Base-by-base conservation (phyloP, 2,797 vertebrate genomes). In the Crocidura indochinensis region DNA sequence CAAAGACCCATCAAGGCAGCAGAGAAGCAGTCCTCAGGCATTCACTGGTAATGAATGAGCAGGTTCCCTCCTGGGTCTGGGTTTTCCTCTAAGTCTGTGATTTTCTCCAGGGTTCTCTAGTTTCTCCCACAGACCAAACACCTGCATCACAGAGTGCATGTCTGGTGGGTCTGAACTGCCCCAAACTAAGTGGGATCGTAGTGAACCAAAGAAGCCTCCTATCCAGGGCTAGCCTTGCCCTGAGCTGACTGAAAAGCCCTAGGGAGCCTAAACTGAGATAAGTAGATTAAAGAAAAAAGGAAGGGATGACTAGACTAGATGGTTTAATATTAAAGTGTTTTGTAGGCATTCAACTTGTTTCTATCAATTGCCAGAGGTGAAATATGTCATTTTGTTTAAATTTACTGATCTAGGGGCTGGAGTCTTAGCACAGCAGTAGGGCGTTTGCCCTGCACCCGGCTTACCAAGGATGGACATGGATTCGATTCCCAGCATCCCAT, bases 1-100 rank as follows among this genome's bases (percentile, higher is more conserved):
- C 64, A 51, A 47, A 73, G 94, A 80, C 26, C 10, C 46, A 47
- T 72, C 56, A 64, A 84, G 31, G 17, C 20, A 9, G 79, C 74
- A 4, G 68, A 68, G 24, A 62, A 53, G 8, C 1, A 10, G 51
- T 22, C 44, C 82, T 56, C 5, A 51, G 26, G 77, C 46, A 24
- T 47, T 44, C 53, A 47, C 38, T 38, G 0, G 12, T 6, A n/a
- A n/a, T 68, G 49, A 84, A 89, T 69, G 15, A 84, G 71, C 38
- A 44, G 22, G 31, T 26, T 22, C 38, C 26, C 38, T 2, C 44
- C 22, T 46, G 22, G 47, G 38, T 27, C 71, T 26, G 24, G 38
- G 20, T 27, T 47, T 24, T 11, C 46, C 7, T 73, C 44, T 46
- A 22, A 20, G 44, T 38, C 38, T 38, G 38, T 46, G 7, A 22